phyloP scores from a whole-genome alignment of 2,797 vertebrate species.

The Thaleichthys pacificus region DNA sequence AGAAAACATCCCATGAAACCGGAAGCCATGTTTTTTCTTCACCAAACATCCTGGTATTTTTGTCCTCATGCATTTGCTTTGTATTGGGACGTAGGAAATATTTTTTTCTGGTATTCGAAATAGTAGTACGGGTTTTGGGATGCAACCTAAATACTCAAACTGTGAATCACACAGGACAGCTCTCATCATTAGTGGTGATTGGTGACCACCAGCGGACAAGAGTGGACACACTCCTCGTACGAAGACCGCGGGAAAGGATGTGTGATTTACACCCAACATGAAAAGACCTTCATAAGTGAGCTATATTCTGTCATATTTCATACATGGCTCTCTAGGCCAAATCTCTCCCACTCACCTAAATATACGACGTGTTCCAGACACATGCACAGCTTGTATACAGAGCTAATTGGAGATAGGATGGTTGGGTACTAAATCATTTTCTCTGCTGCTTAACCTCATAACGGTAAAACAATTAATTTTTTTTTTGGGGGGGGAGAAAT shows the following conservation, averaged over 20 bases:
- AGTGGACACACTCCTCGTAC: not conserved
- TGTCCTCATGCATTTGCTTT: not conserved
- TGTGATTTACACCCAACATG: slow-evolving; percentile 55
- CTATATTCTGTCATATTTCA: slow-evolving; percentile 65
- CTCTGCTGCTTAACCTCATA: slow-evolving; percentile 41
- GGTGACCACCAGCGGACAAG: not conserved
- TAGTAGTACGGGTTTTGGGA: no score
- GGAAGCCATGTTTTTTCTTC: not conserved
- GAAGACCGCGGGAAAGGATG: slow-evolving; percentile 8
- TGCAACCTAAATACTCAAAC: not conserved
- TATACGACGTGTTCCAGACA: slow-evolving; percentile 63
- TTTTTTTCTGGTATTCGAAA: no score
- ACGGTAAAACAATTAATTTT: slow-evolving; percentile 50
- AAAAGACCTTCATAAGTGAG: slow-evolving; percentile 55
- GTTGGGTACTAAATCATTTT: slow-evolving; percentile 61
- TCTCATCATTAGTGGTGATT: not conserved
- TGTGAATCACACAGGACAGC: not conserved
- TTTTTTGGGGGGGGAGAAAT: slow-evolving; percentile 23
- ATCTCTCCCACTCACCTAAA: slow-evolving; percentile 69
- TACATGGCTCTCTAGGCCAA: slow-evolving; percentile 59
- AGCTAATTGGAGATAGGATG: slow-evolving; percentile 64
- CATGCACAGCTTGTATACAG: slow-evolving; percentile 58
- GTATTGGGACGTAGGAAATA: not conserved
- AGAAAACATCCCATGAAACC: not conserved
- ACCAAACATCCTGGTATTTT: no score